phyloP scores from a whole-genome alignment of 2,797 vertebrate genomes.

The Sebastes goodei region DNA sequence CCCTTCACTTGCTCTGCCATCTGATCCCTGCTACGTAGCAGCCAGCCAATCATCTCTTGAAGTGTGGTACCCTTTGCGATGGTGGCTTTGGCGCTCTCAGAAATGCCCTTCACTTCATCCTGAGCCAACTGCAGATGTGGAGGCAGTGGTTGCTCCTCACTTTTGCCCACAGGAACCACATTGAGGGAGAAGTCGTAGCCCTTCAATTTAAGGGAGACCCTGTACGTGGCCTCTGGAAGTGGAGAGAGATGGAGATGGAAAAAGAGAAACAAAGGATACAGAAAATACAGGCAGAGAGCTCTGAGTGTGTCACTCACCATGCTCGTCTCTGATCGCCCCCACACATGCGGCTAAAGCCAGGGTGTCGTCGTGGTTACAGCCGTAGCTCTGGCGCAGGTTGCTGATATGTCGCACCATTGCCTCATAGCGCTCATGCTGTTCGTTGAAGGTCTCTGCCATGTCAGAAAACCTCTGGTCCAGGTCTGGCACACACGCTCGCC shows the following conservation, averaged over 20 bases:
- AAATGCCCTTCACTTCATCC: slow-evolving; percentile 66
- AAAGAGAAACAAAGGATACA: neutral
- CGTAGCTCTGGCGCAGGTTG: slow-evolving; percentile 59
- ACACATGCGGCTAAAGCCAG: slow-evolving; percentile 73
- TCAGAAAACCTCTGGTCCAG: slow-evolving; percentile 79
- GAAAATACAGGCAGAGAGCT: neutral
- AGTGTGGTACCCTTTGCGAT: slow-evolving; percentile 73
- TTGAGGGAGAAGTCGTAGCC: slow-evolving; percentile 81
- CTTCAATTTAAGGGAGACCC: slow-evolving; percentile 73
- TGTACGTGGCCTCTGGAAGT: slow-evolving; percentile 54
- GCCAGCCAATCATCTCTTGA: slow-evolving; percentile 76
- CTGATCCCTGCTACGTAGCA: slow-evolving; percentile 66
- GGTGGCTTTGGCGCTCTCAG: slow-evolving; percentile 70
- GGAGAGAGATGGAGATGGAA: neutral
- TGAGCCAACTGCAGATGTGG: slow-evolving; percentile 64
- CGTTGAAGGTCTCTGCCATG: slow-evolving; percentile 79
- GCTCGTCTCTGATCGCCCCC: slow-evolving; percentile 71
- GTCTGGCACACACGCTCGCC: slow-evolving; percentile 69
- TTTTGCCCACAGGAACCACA: slow-evolving; percentile 47
- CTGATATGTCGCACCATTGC: slow-evolving; percentile 61
- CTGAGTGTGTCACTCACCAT: slow-evolving; percentile 66
- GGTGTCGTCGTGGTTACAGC: slow-evolving; percentile 37
- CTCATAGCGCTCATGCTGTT: slow-evolving; percentile 77
- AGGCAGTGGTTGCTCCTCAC: slow-evolving; percentile 34
- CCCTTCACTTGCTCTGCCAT: slow-evolving; percentile 68